These are phyloP conservation scores for Carettochelys insculpta DNA, from an alignment of 2,113 vertebrate genomes.

Conservation along the genomic window DNA sequence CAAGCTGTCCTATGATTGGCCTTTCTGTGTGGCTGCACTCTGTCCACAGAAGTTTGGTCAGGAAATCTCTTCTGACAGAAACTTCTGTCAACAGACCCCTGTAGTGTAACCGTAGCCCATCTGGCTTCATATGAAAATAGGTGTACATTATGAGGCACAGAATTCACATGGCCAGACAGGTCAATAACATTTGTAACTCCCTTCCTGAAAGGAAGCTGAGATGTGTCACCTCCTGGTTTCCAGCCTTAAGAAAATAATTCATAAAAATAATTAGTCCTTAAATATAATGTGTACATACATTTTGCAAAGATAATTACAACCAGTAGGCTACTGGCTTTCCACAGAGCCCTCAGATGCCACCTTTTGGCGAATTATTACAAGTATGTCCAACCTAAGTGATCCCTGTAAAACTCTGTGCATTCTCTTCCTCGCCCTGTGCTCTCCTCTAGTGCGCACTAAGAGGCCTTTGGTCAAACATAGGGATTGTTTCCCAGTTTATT, in stretches of 20 bases:
- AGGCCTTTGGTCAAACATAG: neutral
- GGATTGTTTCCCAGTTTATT: neutral
- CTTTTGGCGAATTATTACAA: neutral
- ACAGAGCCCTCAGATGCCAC: neutral
- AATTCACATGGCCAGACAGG: neutral
- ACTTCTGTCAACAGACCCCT: no score
- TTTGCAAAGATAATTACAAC: neutral
- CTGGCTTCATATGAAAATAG: neutral
- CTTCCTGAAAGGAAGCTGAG: neutral
- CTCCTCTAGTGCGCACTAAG: neutral
- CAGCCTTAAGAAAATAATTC: neutral
- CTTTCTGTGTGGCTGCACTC: no score
- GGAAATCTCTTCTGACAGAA: no score
- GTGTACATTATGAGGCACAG: neutral
- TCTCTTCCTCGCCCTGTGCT: neutral
- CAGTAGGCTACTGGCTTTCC: neutral
- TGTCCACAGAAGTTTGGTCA: no score
- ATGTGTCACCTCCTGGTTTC: neutral
- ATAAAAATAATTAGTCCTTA: neutral
- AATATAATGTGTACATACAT: neutral
- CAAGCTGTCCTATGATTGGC: no score
- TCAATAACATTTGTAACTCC: neutral
- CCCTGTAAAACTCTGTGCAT: neutral
- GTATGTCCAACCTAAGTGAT: neutral
- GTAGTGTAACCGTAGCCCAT: no score